Percentiles rank a stretch among this genome's conserved stretches.
phyloP scores from a whole-genome alignment of 2,113 vertebrate species.

The Alexandromys fortis region DNA sequence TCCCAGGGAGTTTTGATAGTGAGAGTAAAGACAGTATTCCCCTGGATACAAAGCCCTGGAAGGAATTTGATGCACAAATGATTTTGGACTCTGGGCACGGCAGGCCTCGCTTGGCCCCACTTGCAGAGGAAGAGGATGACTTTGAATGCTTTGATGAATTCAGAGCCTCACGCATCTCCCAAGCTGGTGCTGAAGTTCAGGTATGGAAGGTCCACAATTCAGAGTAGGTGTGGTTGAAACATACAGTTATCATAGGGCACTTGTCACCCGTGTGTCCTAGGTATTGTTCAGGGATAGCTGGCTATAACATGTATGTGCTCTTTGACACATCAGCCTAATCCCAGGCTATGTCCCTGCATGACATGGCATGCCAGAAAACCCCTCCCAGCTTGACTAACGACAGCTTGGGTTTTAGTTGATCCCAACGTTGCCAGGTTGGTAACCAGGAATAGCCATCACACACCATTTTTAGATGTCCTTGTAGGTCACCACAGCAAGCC shows the following conservation, averaged over 20 bases:
- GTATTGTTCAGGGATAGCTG: not conserved
- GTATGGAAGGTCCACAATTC: constrained; percentile 58
- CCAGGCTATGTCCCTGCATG: not conserved
- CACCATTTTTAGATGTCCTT: not conserved
- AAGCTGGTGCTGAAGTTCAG: constrained; percentile 66
- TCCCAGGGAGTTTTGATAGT: not conserved
- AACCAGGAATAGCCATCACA: not conserved
- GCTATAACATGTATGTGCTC: not conserved
- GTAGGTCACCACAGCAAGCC: not conserved
- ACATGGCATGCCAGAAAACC: not conserved
- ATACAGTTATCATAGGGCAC: not conserved
- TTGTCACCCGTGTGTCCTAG: not conserved
- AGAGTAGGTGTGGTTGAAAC: not conserved
- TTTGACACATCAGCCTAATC: not conserved
- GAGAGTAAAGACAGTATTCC: not conserved
- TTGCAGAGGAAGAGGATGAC: constrained; percentile 88
- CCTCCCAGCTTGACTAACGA: not conserved
- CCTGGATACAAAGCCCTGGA: constrained; percentile 54
- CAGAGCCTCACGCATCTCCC: not conserved
- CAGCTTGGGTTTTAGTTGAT: not conserved
- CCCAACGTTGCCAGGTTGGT: not conserved
- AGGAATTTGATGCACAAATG: constrained; percentile 46
- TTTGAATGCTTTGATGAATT: constrained; percentile 51
- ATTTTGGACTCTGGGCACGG: rapidly evolving
- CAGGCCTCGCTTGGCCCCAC: constrained; percentile 81